A percentile compares a stretch with the other conserved stretches of the same genome.
Evolutionary conservation across 2,888 invertebrate genomes (phyloP).

Genomic region (Ypsolopha sequella): DNA sequence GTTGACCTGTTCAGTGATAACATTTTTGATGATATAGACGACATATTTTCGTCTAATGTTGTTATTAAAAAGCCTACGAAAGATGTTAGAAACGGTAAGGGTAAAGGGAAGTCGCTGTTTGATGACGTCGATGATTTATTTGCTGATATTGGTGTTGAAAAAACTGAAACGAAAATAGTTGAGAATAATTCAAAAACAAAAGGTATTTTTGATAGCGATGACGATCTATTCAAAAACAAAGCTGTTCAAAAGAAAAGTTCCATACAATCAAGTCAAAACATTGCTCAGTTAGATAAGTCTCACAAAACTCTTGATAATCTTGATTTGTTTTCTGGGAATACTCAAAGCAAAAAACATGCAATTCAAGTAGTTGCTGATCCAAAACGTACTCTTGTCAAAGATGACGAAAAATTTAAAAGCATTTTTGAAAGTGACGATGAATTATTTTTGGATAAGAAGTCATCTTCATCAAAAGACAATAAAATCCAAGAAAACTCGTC

Average conservation of each 20-base stretch:
- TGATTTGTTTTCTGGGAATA: no score
- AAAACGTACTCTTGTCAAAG: constrained; percentile 10
- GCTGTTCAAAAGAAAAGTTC: no score
- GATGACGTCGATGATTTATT: constrained; percentile 49
- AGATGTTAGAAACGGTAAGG: constrained; percentile 15
- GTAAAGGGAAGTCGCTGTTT: constrained; percentile 33
- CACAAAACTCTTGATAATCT: no score
- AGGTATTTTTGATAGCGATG: constrained; percentile 13
- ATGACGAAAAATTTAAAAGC: constrained; percentile 12
- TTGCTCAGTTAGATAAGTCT: no score
- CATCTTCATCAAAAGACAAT: background rate
- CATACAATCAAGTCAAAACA: no score
- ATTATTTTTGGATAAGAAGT: constrained; percentile 2
- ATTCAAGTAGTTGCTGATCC: constrained; percentile 7
- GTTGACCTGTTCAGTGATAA: constrained; percentile 49
- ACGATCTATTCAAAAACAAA: background rate
- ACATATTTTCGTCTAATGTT: constrained; percentile 45
- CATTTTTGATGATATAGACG: constrained; percentile 59
- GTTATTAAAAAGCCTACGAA: constrained; percentile 23
- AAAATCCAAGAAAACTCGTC: background rate
- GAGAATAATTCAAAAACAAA: constrained; percentile 9
- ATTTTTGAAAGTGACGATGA: constrained; percentile 13
- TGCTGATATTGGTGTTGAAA: constrained; percentile 22
- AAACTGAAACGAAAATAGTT: constrained; percentile 13
- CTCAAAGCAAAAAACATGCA: no score